A percentile compares a stretch with the other conserved stretches of the same genome.
Conservation (phyloP, 2,113 vertebrate species). For the Opisthocomus hoazin region DNA sequence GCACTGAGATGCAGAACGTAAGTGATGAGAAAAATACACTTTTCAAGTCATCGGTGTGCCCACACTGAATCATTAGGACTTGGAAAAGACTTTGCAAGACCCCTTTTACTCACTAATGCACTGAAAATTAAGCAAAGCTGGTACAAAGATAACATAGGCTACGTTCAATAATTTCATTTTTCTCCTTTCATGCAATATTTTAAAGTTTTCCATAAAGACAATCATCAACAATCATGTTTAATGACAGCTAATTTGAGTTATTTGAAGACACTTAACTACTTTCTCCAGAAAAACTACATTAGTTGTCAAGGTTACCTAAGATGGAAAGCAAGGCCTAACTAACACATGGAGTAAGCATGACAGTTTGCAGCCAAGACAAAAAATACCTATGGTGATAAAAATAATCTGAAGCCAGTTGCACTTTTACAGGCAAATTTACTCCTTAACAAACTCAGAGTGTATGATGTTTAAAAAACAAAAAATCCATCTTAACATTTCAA, state of each 20-base stretch:
- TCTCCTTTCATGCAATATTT: neutral
- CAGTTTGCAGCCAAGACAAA: neutral
- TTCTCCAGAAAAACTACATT: neutral
- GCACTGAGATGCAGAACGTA: neutral
- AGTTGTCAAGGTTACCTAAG: neutral
- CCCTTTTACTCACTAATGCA: neutral
- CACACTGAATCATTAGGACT: neutral
- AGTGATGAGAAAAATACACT: neutral
- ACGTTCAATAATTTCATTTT: neutral
- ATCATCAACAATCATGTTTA: neutral
- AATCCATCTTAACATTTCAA: neutral
- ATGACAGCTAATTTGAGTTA: neutral
- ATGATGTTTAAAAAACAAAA: neutral
- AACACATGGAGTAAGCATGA: neutral
- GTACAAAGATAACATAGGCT: neutral
- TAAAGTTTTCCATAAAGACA: neutral
- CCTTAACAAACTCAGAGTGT: neutral
- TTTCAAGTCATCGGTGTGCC: neutral
- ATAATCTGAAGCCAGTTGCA: neutral
- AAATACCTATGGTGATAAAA: neutral
- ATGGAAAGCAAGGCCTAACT: neutral
- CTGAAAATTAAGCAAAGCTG: neutral
- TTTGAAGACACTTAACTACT: neutral
- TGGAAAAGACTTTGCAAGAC: neutral
- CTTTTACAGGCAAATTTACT: neutral